These are phyloP conservation scores for Parascotia fuliginaria DNA, from an alignment of 2,888 invertebrate genomes.

Conservation along the genomic window DNA sequence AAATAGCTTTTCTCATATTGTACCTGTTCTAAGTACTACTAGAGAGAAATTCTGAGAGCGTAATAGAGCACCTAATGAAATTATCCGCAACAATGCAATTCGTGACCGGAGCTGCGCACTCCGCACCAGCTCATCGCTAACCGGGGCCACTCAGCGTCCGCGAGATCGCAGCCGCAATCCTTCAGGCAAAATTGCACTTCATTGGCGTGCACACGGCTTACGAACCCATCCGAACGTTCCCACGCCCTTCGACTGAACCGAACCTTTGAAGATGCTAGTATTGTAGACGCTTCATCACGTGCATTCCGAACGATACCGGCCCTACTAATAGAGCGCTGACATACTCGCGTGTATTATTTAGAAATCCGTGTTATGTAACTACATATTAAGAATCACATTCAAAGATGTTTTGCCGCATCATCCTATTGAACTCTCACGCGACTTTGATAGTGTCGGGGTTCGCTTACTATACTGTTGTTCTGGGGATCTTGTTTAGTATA, in stretches of 20 bases:
- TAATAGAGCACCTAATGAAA: constrained; percentile 61
- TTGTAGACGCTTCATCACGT: constrained; percentile 48
- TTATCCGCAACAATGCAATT: constrained; percentile 72
- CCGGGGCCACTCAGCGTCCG: constrained; percentile 45
- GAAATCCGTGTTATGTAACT: constrained; percentile 59
- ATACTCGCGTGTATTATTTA: constrained; percentile 60
- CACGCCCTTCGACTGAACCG: constrained; percentile 62
- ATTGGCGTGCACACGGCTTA: constrained; percentile 72
- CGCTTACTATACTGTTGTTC: constrained; percentile 59
- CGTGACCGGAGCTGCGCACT: constrained; percentile 56
- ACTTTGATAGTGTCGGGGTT: constrained; percentile 53
- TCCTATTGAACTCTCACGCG: constrained; percentile 61
- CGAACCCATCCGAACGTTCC: constrained; percentile 63
- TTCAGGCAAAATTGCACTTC: constrained; percentile 75
- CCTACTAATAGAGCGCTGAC: constrained; percentile 57
- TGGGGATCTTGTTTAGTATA: constrained; percentile 35
- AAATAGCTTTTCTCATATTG: constrained; percentile 16
- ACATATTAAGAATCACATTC: constrained; percentile 56
- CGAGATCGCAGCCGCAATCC: constrained; percentile 64
- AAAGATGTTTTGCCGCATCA: constrained; percentile 66
- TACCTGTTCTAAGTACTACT: constrained; percentile 18
- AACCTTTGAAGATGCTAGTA: constrained; percentile 43
- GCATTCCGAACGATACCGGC: constrained; percentile 42
- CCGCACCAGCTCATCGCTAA: constrained; percentile 37
- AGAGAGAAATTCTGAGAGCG: constrained; percentile 37